Conservation (phyloP, 2,888 invertebrate genomes). For the Meghimatium bilineatum region DNA sequence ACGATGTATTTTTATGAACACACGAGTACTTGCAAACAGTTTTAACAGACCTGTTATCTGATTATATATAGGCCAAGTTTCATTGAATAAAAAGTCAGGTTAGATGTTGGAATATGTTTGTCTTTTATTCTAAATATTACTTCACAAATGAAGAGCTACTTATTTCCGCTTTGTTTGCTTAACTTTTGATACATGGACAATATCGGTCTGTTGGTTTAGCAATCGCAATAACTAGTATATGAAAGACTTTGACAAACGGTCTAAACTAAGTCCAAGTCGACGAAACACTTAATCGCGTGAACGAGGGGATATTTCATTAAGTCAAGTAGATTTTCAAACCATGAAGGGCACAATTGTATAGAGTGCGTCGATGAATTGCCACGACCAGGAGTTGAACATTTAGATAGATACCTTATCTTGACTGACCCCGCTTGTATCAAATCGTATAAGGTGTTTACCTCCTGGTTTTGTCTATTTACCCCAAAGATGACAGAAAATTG, state of each 20-base stretch:
- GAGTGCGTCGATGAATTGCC: background rate
- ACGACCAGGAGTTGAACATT: background rate
- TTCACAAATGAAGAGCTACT: conserved; percentile 4
- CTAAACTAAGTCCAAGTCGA: background rate
- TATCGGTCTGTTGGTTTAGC: background rate
- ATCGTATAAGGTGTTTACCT: too few species aligned
- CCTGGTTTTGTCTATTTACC: too few species aligned
- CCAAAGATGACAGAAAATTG: too few species aligned
- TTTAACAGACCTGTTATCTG: background rate
- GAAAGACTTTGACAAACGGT: background rate
- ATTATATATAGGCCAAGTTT: conserved; percentile 3
- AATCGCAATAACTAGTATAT: background rate
- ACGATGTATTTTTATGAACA: background rate
- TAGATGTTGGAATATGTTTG: background rate
- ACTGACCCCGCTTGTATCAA: too few species aligned
- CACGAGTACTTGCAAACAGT: background rate
- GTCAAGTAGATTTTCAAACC: background rate
- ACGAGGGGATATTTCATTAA: background rate
- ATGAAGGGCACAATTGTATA: background rate
- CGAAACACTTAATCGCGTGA: background rate
- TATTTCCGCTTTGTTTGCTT: too few species aligned
- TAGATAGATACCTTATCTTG: background rate
- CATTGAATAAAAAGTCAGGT: background rate
- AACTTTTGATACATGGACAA: too few species aligned
- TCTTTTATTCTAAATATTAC: background rate